Evolutionary conservation across 2,113 vertebrate species (phyloP).

Genomic region (Saccopteryx leptura): DNA sequence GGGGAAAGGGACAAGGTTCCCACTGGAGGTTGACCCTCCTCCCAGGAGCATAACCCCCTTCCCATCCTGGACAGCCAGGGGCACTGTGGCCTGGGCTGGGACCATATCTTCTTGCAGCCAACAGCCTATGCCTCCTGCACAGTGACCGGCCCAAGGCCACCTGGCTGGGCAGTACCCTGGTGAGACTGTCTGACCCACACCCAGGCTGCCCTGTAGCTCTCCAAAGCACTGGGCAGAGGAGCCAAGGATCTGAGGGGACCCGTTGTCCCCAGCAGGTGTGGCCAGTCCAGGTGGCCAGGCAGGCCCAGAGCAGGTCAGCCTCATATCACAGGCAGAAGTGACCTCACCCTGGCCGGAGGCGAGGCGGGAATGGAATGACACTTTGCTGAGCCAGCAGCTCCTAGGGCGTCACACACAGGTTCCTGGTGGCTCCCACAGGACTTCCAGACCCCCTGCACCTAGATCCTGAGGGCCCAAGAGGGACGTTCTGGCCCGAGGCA

Average conservation of each 20-base stretch:
- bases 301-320: neutral
- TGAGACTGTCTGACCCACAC: neutral
- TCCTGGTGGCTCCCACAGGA: neutral
- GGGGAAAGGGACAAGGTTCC: neutral
- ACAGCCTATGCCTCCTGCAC: fast-evolving
- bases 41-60: fast-evolving
- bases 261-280: too few species aligned
- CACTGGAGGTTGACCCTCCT: neutral
- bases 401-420: neutral
- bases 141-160: neutral
- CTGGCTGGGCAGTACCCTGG: neutral
- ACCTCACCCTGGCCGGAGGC: neutral
- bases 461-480: too few species aligned
- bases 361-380: too few species aligned
- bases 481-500: neutral
- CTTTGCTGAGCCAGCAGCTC: neutral
- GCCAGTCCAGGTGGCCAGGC: neutral
- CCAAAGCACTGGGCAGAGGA: too few species aligned
- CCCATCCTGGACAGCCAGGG: neutral
- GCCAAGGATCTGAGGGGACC: neutral
- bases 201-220: neutral
- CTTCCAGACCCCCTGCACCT: neutral
- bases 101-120: neutral
- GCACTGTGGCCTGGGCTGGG: fast-evolving
- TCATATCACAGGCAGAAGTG: neutral